Base-by-base conservation (phyloP, 2,797 vertebrate genomes). In the Vultur gryphus region DNA sequence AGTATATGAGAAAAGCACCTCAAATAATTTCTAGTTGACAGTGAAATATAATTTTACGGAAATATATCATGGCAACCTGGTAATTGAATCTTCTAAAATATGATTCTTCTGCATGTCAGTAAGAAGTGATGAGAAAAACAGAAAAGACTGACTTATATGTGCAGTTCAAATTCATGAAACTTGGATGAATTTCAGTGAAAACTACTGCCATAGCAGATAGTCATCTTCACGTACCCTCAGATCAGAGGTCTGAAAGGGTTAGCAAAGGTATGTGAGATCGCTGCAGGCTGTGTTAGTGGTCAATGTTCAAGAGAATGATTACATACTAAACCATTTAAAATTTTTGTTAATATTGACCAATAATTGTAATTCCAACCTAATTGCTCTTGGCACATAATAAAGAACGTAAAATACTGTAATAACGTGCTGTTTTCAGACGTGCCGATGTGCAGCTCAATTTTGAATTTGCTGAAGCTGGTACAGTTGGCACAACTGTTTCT, bases 71-170 rank as follows among this genome's bases (percentile, higher is more conserved):
- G 35, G 28, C 46, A 88, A 43, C 7, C 33, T 70, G 5, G 61
- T 86, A 86, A 88, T 16, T 71, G 31, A 85, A 93, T 93, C 41
- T 89, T 65, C 49, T 70, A 67, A 55, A 89, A 87, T 19, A 16
- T 17, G 16, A 43, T 61, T 71, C 25, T 71, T 87, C 49, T 75
- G 23, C 9, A 57, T 31, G 16, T 65, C 39, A 41, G 33, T 64
- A 73, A 72, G 24, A 87, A 61, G 21, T 39, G 23, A 80, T 44
- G 57, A 93, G 72, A 84, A 70, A 80, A 83, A 5, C 16, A 71
- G 26, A 46, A 46, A 72, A 77, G 21, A 72, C 24, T 46, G 58
- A 26, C 16, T 58, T 64, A 67, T 44, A 52, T 1, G 4, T 81
- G 54, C 24, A 78, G 57, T 18, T 82, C 13, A 69, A 54, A 89